Conservation (phyloP, 2,797 vertebrate species). For the Lagocephalus sceleratus region DNA sequence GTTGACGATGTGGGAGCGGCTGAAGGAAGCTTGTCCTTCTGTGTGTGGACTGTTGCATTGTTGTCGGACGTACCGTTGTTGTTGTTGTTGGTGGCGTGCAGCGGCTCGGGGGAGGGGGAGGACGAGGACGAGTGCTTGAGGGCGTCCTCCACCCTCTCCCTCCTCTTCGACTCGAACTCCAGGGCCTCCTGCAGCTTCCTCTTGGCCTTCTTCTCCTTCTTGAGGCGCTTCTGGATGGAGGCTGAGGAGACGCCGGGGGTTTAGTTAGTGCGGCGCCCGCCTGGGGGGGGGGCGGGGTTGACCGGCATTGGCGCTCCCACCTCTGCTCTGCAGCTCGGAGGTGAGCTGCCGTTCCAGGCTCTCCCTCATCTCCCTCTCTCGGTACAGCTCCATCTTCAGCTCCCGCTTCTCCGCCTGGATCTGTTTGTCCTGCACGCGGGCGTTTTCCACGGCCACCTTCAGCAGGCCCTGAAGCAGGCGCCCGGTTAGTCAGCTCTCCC, state of each 20-base stretch:
- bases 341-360: conserved; percentile 91
- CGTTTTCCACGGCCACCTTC: conserved; percentile 94
- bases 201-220: conserved; percentile 96
- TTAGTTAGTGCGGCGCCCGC: too few relatives aligned
- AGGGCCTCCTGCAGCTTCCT: conserved; percentile 96
- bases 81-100: conserved; percentile 50
- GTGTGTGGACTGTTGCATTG: too few relatives aligned
- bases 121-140: conserved; percentile 86
- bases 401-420: conserved; percentile 94
- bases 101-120: conserved; percentile 63
- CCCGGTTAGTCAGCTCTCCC: too few relatives aligned
- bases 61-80: conserved; percentile 32
- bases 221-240: conserved; percentile 94
- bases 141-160: conserved; percentile 88
- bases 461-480: conserved; percentile 82
- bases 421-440: conserved; percentile 94
- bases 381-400: conserved; percentile 90
- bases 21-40: too few relatives aligned
- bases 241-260: conserved; percentile 58
- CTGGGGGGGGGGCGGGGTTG: too few relatives aligned
- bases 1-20: too few relatives aligned
- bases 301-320: conserved; percentile 64
- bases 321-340: conserved; percentile 90
- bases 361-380: conserved; percentile 90
- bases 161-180: conserved; percentile 90